Base-by-base conservation (phyloP, 2,113 vertebrate genomes). In the Dasyornis broadbenti region DNA sequence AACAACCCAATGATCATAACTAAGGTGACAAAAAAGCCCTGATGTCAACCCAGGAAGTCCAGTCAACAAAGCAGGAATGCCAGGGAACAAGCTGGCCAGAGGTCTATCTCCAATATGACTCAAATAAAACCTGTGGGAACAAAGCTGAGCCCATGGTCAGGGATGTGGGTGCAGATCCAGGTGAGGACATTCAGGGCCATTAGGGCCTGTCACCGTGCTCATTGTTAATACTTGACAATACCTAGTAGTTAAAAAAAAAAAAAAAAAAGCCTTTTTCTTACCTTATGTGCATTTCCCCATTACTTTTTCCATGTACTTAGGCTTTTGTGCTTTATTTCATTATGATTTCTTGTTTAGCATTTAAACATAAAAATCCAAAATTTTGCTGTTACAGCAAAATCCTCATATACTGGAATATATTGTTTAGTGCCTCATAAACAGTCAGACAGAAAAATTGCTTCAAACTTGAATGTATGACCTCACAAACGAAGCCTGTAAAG, bases 221-320 rank as follows among this genome's bases (percentile, higher is more conserved):
- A 31, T 21, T 57, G 47, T 35, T 91, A 39, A 13, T 31, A 52
- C 2, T 42, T 77, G 8, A 31, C 14, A 61, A 17, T 56, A 54
- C 7, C 3, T n/a, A 5, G 5, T 21, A 33, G 53, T 30, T 66
- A 4, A 10, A 35, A 57, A 70, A 7, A 50, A 66, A 7, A 50
- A 66, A 42, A 45, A 39, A 27, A 59, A 39, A 12, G 1, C 0
- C 2, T 44, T 65, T 70, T 86, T 59, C 20, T 73, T 39, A 33
- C 2, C 2, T 30, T 45, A 17, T 4, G 7, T 47, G 3, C 4
- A 42, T 66, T 87, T 5, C 1, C 4, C 7, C 3, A 4, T 9
- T 65, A 78, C 17, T 54, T 68, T 23, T 24, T 1, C 10, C 30
- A 49, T 11, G 6, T 33, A 11, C 6, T 77, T 63, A 49, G 6